Percentiles rank a stretch among this genome's conserved stretches.
Evolutionary conservation across 2,888 invertebrate species (phyloP).

Genomic region (Neocrepidodera transversa): DNA sequence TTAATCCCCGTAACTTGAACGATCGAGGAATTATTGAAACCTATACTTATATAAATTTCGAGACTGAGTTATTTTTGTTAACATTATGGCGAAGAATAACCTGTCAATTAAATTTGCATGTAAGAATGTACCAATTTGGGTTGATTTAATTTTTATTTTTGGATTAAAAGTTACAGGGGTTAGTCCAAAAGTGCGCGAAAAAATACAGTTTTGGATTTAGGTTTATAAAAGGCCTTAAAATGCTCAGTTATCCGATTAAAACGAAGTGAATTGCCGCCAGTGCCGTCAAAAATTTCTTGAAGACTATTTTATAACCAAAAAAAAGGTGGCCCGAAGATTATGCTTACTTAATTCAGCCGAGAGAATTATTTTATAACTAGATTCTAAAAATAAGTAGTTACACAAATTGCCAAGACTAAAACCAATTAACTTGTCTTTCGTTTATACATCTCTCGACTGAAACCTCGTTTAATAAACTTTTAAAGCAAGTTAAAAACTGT

Average conservation of each 20-base stretch:
- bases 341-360: slow-evolving; percentile 24
- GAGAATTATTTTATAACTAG: slow-evolving; percentile 21
- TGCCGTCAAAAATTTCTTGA: slow-evolving; percentile 40
- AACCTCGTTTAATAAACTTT: slow-evolving; percentile 5
- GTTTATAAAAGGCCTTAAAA: slow-evolving; percentile 54
- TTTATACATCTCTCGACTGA: slow-evolving; percentile 25
- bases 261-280: slow-evolving; percentile 45
- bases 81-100: background rate
- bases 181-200: slow-evolving; percentile 19
- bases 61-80: background rate
- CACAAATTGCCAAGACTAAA: slow-evolving; percentile 8
- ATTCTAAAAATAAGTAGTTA: slow-evolving; percentile 5
- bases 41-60: background rate
- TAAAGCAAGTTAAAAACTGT: slow-evolving; percentile 21
- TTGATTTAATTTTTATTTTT: background rate
- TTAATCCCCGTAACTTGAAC: slow-evolving; percentile 14
- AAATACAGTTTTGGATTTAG: slow-evolving; percentile 40
- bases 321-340: slow-evolving; percentile 53
- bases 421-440: slow-evolving; percentile 14
- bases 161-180: slow-evolving; percentile 6
- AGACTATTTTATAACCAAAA: slow-evolving; percentile 26
- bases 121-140: slow-evolving; percentile 1
- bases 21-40: background rate
- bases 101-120: slow-evolving; percentile 20
- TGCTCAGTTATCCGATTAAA: slow-evolving; percentile 45